A percentile compares a stretch with the other conserved stretches of the same genome.
Evolutionary conservation across 2,113 vertebrate genomes (phyloP).

Genomic region (Hemibagrus wyckioides): DNA sequence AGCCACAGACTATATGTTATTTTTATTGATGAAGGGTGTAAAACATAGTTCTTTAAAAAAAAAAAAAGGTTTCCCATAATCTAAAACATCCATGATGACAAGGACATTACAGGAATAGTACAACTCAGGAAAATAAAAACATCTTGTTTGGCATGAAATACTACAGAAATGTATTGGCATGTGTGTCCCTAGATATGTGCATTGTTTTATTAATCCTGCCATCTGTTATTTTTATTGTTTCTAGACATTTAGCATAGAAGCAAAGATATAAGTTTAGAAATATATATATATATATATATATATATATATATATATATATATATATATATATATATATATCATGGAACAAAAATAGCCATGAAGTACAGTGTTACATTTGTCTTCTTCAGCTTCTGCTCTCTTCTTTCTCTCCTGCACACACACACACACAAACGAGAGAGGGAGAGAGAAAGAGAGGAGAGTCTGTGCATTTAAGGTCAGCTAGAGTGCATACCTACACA

Average conservation of each 20-base stretch:
- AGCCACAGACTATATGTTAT: neutral
- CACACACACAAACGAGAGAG: neutral
- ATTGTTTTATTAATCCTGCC: neutral
- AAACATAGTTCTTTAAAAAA: neutral
- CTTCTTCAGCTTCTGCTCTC: slow-evolving; percentile 9
- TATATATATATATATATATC: too few species aligned
- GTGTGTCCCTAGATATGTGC: neutral
- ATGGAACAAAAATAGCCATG: neutral
- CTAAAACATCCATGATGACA: neutral
- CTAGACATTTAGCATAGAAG: slow-evolving; percentile 1
- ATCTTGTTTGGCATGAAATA: neutral
- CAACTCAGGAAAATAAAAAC: neutral
- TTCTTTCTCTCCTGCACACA: slow-evolving; percentile 39
- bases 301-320: too few species aligned
- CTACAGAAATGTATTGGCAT: neutral
- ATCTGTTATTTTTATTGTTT: slow-evolving; percentile 6
- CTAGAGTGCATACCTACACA: slow-evolving; percentile 75
- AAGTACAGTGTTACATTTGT: slow-evolving; percentile 1
- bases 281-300: too few species aligned
- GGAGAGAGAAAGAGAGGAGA: neutral
- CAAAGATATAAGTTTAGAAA: slow-evolving; percentile 8
- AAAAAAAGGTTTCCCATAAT: neutral
- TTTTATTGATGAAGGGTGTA: neutral
- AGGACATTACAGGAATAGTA: neutral
- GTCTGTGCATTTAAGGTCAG: slow-evolving; percentile 70